Evolutionary conservation across 2,888 invertebrate genomes (phyloP).

Genomic region (Sminthurides aquaticus): DNA sequence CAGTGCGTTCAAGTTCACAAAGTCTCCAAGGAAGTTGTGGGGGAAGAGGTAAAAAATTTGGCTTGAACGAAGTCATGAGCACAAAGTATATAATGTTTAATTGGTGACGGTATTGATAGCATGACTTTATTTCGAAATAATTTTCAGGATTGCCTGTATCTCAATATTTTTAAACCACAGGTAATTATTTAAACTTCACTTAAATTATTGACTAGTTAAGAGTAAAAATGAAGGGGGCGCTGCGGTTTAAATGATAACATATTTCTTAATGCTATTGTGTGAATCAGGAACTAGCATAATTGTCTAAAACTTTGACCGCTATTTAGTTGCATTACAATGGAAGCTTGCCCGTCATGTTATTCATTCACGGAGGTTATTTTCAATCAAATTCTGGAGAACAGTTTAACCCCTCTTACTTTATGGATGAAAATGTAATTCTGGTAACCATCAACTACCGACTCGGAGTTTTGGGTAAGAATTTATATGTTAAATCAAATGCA

Average conservation of each 20-base stretch:
- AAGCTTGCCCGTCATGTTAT: neutral
- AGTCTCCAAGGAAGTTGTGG: neutral
- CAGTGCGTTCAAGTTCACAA: neutral
- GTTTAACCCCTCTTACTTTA: conserved; percentile 3
- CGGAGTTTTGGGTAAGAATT: neutral
- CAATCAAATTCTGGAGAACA: neutral
- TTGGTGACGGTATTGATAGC: too few relatives aligned
- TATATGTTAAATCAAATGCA: too few relatives aligned
- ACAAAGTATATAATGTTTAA: too few relatives aligned
- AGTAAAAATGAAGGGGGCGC: too few relatives aligned
- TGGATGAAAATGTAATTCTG: conserved; percentile 3
- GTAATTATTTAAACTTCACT: too few relatives aligned
- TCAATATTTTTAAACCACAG: neutral
- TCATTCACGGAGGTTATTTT: conserved; percentile 5
- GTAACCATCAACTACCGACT: neutral
- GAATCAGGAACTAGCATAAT: too few relatives aligned
- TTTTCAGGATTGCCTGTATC: conserved; percentile 5
- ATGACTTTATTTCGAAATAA: too few relatives aligned
- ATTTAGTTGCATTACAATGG: neutral
- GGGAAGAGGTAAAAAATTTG: neutral
- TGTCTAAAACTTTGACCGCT: too few relatives aligned
- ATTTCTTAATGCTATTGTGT: too few relatives aligned
- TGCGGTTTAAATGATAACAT: too few relatives aligned
- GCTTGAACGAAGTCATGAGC: too few relatives aligned
- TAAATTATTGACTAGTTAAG: too few relatives aligned